Evolutionary conservation across 2,888 invertebrate species (phyloP).

Genomic region (Clistopyga incitator): DNA sequence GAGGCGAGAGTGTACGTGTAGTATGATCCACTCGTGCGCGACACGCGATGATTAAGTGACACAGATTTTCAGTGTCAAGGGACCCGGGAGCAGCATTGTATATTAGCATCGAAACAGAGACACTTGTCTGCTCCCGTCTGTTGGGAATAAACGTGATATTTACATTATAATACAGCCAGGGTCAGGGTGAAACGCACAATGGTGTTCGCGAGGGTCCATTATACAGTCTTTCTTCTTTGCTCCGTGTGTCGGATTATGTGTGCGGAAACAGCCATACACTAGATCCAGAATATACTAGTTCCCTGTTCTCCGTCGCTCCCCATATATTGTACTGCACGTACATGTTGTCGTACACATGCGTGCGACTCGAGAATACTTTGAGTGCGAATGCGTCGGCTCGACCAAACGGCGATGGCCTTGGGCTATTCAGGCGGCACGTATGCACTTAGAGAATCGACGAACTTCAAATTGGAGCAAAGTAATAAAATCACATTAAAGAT

Average conservation of each 20-base stretch:
- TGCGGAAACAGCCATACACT: conserved; percentile 35
- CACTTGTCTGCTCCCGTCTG: conserved; percentile 70
- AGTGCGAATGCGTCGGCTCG: conserved; percentile 46
- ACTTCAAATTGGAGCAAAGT: conserved; percentile 24
- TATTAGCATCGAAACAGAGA: conserved; percentile 51
- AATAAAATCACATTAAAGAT: background rate
- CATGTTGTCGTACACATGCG: background rate
- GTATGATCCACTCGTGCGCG: conserved; percentile 48
- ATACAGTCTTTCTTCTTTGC: conserved; percentile 59
- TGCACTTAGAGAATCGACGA: background rate
- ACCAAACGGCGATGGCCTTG: conserved; percentile 33
- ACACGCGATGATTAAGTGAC: conserved; percentile 69
- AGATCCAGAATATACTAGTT: background rate
- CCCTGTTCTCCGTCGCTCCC: conserved; percentile 24
- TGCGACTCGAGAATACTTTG: conserved; percentile 24
- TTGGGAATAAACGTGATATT: conserved; percentile 77
- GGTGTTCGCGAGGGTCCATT: conserved; percentile 68
- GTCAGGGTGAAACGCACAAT: conserved; percentile 69
- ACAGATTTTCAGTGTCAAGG: conserved; percentile 71
- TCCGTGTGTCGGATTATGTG: conserved; percentile 60
- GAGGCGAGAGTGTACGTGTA: background rate
- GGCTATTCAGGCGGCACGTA: conserved; percentile 9
- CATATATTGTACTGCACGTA: background rate
- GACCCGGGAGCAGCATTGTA: conserved; percentile 56
- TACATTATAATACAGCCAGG: conserved; percentile 78